Base-by-base conservation (phyloP, 2,113 vertebrate species). In the Chascanopsetta lugubris region DNA sequence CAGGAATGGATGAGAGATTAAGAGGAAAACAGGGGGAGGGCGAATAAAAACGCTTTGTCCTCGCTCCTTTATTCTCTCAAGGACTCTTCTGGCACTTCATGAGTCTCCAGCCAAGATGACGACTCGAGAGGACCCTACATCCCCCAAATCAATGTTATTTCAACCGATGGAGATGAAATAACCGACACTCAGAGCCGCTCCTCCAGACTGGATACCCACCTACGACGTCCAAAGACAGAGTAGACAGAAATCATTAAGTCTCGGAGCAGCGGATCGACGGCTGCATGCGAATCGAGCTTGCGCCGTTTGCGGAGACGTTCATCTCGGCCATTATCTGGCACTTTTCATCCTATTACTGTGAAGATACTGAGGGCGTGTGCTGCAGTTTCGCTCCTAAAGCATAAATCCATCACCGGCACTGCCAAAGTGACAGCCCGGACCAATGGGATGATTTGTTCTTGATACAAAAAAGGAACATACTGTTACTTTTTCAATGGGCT, bases 111-210 rank as follows among this genome's bases (percentile, higher is more conserved):
- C 43, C 70, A 76, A n/a, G 66, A 87, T 73, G 79, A 53, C 3
- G 40, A 46, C 77, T 85, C 62, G n/a, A 81, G 70, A 79, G 71
- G 70, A 75, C 76, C 77, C 61, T 29, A 59, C 67, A 45, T 63
- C 77, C 79, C 59, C 79, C 59, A 51, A 76, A 90, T 86, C 82
- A 85, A 82, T 83, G 82, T 80, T 82, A 80, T 79, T 84, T 55
- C 67, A 75, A 63, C 68, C 82, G 75, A 87, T 62, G 61, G 64
- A 72, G 69, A 78, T 71, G 67, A 82, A 86, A 84, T 67, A 75
- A 83, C 59, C 46, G 38, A 49, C 56, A 82, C 59, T 84, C 61
- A 60, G 69, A 84, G 27, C 53, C 77, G 72, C 73, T 88, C 72
- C 66, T 57, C 62, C 71, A 50, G 45, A 65, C 55, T 38, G 58